Conservation (phyloP, 2,113 vertebrate species). For the Hippocampus comes region DNA sequence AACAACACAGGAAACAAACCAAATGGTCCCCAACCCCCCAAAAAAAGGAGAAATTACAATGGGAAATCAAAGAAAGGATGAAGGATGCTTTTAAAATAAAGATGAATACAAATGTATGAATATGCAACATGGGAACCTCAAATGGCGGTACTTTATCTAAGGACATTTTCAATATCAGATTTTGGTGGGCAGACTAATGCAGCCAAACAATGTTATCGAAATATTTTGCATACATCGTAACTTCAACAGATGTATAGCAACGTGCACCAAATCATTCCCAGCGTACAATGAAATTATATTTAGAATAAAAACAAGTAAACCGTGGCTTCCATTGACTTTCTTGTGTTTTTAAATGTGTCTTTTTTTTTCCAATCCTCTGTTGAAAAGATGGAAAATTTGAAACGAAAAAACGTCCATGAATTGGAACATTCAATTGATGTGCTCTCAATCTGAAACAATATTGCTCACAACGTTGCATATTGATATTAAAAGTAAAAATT, state of each 20-base stretch:
- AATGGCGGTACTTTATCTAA: conserved; percentile 10
- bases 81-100: conserved; percentile 73
- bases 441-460: conserved; percentile 5
- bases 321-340: conserved; percentile 72
- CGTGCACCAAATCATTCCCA: conserved; percentile 51
- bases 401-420: not conserved
- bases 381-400: conserved; percentile 7
- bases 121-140: conserved; percentile 75
- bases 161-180: not conserved
- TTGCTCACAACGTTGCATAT: conserved; percentile 76
- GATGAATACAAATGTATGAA: conserved; percentile 76
- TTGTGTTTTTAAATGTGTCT: conserved; percentile 30
- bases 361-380: not conserved
- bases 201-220: not conserved
- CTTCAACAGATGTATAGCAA: conserved; percentile 59
- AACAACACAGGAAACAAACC: conserved; percentile 94
- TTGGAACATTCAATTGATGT: conserved; percentile 1
- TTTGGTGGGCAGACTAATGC: conserved; percentile 11
- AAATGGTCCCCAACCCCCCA: conserved; percentile 75
- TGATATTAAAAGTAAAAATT: conserved; percentile 67
- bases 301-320: conserved; percentile 37
- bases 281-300: conserved; percentile 7
- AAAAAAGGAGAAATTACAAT: conserved; percentile 83
- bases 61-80: conserved; percentile 73
- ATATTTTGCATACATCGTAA: conserved; percentile 58